Evolutionary conservation across 2,113 vertebrate species (phyloP), one percentile per base, ranked within the genome.

Genomic region (Poicephalus meyeri): DNA sequence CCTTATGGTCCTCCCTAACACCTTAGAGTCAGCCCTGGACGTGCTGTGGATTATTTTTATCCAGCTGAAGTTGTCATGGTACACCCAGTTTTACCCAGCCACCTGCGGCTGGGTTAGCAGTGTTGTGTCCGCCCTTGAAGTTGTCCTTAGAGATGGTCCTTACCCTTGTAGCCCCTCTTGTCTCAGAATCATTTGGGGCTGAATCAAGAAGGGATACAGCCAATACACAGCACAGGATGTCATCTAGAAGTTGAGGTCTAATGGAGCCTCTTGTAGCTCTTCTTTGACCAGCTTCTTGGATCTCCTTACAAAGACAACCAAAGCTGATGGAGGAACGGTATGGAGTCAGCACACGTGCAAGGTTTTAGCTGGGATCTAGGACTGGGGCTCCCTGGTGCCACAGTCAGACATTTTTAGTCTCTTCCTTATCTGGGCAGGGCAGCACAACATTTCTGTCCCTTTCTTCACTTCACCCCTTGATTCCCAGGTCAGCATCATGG

Each of bases 11-110:
- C 81, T 93, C 93, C 85, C 85, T 94, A 61, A 94, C 78, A 61
- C 89, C 74, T 87, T n/a, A 60, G 39, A 95, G 58, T 83, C 90
- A 88, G 55, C 24, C 50, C 79, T 96, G 68, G 91, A 70, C 10
- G 6, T 0, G 1, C 50, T 93, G 31, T 50, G 31, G 68, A 10
- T 91, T 90, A 86, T 95, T 96, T 96, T 94, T 95, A 86, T 74
- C 50, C 52, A 42, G 37, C n/a, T n/a, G 18, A 53, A 86, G 7
- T 9, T 80, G 31, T 49, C 1, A 0, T 6, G 26, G 33, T 60
- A 58, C 0, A 2, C 16, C 8, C 46, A 24, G n/a, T 66, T 87
- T 63, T 14, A 25, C 58, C 42, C 39, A 91, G 0, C 35, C 9
- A 47, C 21, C 76, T 72, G 69, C 60, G 81, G 47, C 37, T 72